Evolutionary conservation across 2,888 invertebrate species (phyloP).

Genomic region (Napeogenes inachia): DNA sequence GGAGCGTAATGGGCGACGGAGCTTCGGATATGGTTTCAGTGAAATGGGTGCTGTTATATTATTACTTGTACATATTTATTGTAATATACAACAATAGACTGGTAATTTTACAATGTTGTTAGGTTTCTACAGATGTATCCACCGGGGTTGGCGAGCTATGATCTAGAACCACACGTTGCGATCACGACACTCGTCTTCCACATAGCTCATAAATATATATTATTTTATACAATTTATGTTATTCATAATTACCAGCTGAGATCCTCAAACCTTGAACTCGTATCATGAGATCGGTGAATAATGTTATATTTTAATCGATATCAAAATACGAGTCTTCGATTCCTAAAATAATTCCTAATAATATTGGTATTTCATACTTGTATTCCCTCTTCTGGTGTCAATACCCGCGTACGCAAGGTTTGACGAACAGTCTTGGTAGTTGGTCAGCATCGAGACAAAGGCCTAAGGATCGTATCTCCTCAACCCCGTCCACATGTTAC

Average conservation of each 20-base stretch:
- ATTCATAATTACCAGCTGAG: constrained; percentile 1
- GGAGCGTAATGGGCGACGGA: constrained; percentile 59
- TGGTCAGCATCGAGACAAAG: constrained; percentile 7
- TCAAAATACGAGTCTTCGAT: too few relatives aligned
- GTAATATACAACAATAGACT: constrained; percentile 75
- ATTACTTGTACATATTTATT: constrained; percentile 76
- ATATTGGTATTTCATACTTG: neutral
- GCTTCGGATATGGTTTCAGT: constrained; percentile 55
- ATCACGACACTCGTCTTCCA: constrained; percentile 31
- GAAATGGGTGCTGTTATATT: constrained; percentile 73
- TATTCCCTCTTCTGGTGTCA: neutral
- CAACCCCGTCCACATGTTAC: constrained; percentile 59
- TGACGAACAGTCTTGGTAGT: constrained; percentile 7
- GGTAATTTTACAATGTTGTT: constrained; percentile 75
- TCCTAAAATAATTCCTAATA: neutral
- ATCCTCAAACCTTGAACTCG: constrained; percentile 1
- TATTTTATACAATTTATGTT: constrained; percentile 12
- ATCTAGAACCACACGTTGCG: constrained; percentile 12
- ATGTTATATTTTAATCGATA: too few relatives aligned
- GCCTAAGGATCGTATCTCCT: constrained; percentile 34
- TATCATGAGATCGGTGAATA: neutral
- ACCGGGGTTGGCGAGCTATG: constrained; percentile 47
- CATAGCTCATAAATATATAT: constrained; percentile 25
- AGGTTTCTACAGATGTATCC: constrained; percentile 74
- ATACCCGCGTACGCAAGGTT: constrained; percentile 1